Conservation (phyloP, 2,797 vertebrate genomes). For the Onychomys torridus region DNA sequence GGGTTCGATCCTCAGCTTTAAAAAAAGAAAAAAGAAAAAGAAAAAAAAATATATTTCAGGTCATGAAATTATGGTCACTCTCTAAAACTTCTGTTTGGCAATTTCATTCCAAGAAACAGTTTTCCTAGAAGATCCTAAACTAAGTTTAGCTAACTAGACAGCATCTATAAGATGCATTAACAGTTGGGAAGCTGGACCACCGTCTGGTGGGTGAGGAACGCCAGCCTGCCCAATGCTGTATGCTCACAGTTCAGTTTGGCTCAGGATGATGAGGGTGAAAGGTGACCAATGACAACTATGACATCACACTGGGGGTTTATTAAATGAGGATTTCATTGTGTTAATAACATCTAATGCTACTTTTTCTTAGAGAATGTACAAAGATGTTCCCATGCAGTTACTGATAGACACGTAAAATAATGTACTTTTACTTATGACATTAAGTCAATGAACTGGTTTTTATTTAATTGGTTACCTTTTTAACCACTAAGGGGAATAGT, state of each 20-base stretch:
- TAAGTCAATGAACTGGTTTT: conserved; percentile 8
- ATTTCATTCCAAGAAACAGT: not conserved
- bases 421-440: not conserved
- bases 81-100: conserved; percentile 11
- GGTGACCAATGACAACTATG: not conserved
- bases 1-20: no score
- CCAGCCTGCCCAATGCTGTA: not conserved
- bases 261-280: not conserved
- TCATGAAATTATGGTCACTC: conserved; percentile 21
- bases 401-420: not conserved
- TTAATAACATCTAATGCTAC: not conserved
- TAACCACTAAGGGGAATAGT: conserved; percentile 11
- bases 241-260: not conserved
- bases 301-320: not conserved
- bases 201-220: not conserved
- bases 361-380: not conserved
- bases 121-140: conserved; percentile 20
- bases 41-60: conserved; percentile 28
- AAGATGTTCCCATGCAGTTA: not conserved
- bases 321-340: not conserved
- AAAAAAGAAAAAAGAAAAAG: no score
- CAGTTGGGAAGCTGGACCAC: not conserved
- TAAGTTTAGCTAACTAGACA: conserved; percentile 1
- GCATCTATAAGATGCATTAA: not conserved
- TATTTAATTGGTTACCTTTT: conserved; percentile 30